Evolutionary conservation across 2,113 vertebrate species (phyloP).

Genomic region (Macquaria ambigua): DNA sequence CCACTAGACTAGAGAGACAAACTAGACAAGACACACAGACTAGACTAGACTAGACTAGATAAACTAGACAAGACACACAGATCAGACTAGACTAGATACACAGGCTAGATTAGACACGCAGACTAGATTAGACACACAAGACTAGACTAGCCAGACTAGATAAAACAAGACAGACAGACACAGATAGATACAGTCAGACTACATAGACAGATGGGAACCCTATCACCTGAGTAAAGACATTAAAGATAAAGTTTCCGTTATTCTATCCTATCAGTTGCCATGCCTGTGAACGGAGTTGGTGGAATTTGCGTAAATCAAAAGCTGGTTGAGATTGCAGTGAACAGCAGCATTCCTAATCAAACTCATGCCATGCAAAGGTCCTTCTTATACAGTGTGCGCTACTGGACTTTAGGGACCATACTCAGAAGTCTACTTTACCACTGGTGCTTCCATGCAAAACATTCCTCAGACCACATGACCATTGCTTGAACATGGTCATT

Average conservation of each 20-base stretch:
- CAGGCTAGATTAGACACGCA: neutral
- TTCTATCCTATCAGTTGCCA: slow-evolving; percentile 7
- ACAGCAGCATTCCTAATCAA: slow-evolving; percentile 33
- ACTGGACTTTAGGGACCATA: neutral
- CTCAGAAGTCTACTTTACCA: slow-evolving; percentile 6
- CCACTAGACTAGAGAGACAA: neutral
- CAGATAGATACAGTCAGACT: neutral
- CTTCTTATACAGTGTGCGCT: slow-evolving; percentile 3
- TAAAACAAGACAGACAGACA: neutral
- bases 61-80: neutral
- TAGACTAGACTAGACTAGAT: neutral
- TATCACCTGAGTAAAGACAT: neutral
- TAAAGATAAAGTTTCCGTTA: slow-evolving; percentile 1
- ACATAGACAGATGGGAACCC: neutral
- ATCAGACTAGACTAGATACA: neutral
- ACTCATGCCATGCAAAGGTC: slow-evolving; percentile 76
- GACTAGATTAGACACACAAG: neutral
- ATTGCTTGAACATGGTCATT: slow-evolving; percentile 10
- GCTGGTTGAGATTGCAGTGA: slow-evolving; percentile 2
- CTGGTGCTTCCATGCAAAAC: slow-evolving; percentile 70
- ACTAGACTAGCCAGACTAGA: neutral
- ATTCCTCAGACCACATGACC: slow-evolving; percentile 44
- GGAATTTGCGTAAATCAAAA: slow-evolving; percentile 10
- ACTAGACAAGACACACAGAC: neutral
- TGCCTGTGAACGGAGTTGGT: slow-evolving; percentile 1